Base-by-base conservation (phyloP, 2,113 vertebrate species). In the Phodopus roborovskii region DNA sequence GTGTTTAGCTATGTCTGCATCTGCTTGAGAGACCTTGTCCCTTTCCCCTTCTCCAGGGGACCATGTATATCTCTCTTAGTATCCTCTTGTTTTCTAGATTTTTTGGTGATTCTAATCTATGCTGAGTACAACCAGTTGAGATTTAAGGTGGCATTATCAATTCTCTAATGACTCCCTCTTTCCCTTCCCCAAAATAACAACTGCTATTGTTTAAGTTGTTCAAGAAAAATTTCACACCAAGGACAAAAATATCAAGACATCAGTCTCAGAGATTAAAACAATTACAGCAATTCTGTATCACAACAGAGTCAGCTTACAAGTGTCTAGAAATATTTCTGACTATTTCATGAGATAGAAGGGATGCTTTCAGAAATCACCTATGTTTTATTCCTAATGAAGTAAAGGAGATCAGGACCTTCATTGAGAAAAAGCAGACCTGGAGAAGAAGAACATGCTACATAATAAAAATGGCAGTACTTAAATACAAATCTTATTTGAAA, bases 391-490 rank as follows among this genome's bases (percentile, higher is more conserved):
- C 62, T 97, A 98, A 97, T 97, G 73, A 97, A 96, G 97, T 97
- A 85, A 97, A 88, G 86, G 60, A 82, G 50, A 95, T 74, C 88
- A 83, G 94, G 86, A 73, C 70, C 91, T 86, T 91, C 50, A 81
- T 70, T 97, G 97, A 97, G 96, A 64, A 88, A 96, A 97, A 92
- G 56, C 96, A 97, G 97, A 91, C 88, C 85, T 82, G 73, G 71
- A 36, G 89, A 95, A 89, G 66, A 86, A 91, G 73, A 95, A 60
- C 96, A 91, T 60, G 78, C 68, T 91, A 86, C 86, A 53, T 96
- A 96, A 97, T 97, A 96, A 97, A 96, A 97, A 98, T 97, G 95
- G 96, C 97, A 96, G 97, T 94, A 96, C 94, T 83, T 42, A 95
- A 97, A 96, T 95, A 96, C 92, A 97, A 97, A 94, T 95, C 92